Conservation (phyloP, 2,113 vertebrate species). For the Neodon shergylaensis region DNA sequence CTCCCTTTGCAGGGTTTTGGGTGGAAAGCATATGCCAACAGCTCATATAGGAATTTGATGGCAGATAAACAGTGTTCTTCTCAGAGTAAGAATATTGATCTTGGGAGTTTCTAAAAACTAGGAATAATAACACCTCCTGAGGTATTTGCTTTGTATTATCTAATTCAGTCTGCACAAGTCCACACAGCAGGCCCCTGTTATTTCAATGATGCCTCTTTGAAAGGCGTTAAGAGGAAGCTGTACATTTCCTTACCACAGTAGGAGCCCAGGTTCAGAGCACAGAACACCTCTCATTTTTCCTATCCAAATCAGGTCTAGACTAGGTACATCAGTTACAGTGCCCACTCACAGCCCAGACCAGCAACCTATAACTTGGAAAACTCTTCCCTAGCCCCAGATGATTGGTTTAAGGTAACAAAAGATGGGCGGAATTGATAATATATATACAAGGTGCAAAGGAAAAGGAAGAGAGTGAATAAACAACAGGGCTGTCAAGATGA, state of each 20-base stretch:
- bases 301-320: neutral
- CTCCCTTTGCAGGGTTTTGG: neutral
- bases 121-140: neutral
- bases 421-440: neutral
- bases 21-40: rapidly evolving
- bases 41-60: neutral
- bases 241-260: neutral
- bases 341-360: neutral
- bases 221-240: neutral
- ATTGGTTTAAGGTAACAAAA: neutral
- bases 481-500: neutral
- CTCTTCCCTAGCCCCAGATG: neutral
- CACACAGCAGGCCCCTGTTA: neutral
- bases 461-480: too few species aligned
- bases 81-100: neutral
- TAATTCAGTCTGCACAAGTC: neutral
- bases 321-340: rapidly evolving
- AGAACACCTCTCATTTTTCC: rapidly evolving
- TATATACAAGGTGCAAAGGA: neutral
- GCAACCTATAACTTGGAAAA: neutral
- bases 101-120: neutral
- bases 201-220: neutral
- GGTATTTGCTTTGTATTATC: neutral
- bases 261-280: neutral
- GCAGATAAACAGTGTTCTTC: neutral